Conservation (phyloP, 2,888 invertebrate genomes). For the Syritta pipiens region DNA sequence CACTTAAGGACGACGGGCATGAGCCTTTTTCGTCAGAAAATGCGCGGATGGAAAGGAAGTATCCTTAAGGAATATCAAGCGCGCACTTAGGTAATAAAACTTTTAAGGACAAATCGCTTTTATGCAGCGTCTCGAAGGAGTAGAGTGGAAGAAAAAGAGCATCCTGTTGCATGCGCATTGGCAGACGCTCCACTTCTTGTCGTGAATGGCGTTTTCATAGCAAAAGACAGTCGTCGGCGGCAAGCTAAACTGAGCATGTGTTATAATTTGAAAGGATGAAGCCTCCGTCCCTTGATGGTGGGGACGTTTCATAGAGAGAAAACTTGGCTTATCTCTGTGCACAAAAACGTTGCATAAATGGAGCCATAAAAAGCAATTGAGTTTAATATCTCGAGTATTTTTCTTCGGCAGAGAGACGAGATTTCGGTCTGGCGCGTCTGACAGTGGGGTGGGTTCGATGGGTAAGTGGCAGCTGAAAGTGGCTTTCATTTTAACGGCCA, state of each 20-base stretch:
- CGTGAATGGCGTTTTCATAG: constrained; percentile 2
- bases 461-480: constrained; percentile 6
- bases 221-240: neutral
- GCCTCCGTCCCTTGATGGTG: too few species aligned
- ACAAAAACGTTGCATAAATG: constrained; percentile 37
- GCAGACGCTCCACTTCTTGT: neutral
- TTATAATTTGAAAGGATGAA: constrained; percentile 37
- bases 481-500: too few species aligned
- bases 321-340: constrained; percentile 31
- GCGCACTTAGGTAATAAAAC: constrained; percentile 44
- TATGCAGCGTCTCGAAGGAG: constrained; percentile 26
- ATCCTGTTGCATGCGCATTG: constrained; percentile 53
- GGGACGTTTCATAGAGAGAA: too few species aligned
- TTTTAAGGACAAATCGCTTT: constrained; percentile 57
- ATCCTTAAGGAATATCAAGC: constrained; percentile 14
- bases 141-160: constrained; percentile 27
- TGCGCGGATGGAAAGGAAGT: neutral
- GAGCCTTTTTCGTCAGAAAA: constrained; percentile 1
- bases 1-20: constrained; percentile 40
- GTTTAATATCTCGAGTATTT: constrained; percentile 18
- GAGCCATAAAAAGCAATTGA: constrained; percentile 54
- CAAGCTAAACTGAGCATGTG: constrained; percentile 34
- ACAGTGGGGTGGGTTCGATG: constrained; percentile 15
- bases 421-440: neutral
- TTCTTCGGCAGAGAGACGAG: constrained; percentile 6